Conservation (phyloP, 2,797 vertebrate species). For the Austrolebias charrua region DNA sequence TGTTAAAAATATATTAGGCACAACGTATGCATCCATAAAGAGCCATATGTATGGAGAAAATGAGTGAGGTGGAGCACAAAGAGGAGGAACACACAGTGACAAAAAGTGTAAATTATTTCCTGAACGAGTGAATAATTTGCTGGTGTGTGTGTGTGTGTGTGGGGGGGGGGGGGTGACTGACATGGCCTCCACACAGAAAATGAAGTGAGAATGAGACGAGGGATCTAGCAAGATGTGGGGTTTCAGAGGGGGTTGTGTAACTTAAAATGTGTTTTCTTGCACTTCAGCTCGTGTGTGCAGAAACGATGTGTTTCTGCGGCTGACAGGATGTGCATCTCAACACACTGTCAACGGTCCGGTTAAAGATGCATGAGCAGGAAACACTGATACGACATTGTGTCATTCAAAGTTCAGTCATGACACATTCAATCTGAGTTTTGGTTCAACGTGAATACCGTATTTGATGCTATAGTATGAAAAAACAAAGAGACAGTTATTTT, state of each 20-base stretch:
- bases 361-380: too few relatives aligned
- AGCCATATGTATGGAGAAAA: conserved; percentile 28
- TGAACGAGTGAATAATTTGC: background rate
- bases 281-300: conserved; percentile 3
- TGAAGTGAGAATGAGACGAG: conserved; percentile 45
- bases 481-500: too few relatives aligned
- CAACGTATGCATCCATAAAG: conserved; percentile 42
- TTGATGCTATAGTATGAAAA: too few relatives aligned
- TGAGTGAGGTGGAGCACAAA: conserved; percentile 12
- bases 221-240: conserved; percentile 14
- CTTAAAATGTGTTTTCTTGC: conserved; percentile 2
- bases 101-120: background rate
- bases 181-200: conserved; percentile 62
- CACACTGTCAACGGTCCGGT: too few relatives aligned
- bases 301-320: too few relatives aligned
- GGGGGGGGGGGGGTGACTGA: conserved; percentile 19
- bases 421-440: too few relatives aligned
- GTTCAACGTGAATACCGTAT: too few relatives aligned
- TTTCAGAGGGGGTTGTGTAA: conserved; percentile 1
- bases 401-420: too few relatives aligned
- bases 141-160: background rate
- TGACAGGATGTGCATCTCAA: too few relatives aligned
- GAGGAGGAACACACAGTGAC: background rate
- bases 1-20: conserved; percentile 57
- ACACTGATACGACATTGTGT: too few relatives aligned